Evolutionary conservation across 1,140 invertebrate species (phyloP).

Genomic region (Bombus confusus): DNA sequence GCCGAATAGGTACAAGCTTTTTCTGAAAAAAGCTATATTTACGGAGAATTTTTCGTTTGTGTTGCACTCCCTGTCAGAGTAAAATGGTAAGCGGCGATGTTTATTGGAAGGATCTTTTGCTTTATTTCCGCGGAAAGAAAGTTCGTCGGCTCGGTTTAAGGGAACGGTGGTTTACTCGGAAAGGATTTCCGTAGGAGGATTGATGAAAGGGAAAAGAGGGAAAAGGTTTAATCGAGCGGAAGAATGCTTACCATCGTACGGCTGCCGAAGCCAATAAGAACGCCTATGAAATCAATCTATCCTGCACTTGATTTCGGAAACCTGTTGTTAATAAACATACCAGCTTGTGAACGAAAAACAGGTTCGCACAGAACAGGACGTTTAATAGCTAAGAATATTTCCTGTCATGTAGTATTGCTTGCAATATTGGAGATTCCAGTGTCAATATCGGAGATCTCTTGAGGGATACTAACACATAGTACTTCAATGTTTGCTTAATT

Average conservation of each 20-base stretch:
- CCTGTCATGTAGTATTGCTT: not conserved
- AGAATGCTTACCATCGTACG: conserved; percentile 40
- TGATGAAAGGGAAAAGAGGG: conserved; percentile 63
- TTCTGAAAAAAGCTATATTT: not conserved
- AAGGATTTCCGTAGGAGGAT: conserved; percentile 54
- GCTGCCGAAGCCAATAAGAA: conserved; percentile 44
- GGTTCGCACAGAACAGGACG: not conserved
- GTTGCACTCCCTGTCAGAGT: not conserved
- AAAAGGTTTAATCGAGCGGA: conserved; percentile 74
- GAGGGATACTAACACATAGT: not conserved
- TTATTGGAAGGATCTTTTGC: conserved; percentile 54
- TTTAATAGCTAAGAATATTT: not conserved
- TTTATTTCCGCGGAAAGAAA: conserved; percentile 50
- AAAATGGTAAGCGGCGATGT: conserved; percentile 40
- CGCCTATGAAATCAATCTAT: conserved; percentile 26
- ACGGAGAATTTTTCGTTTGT: not conserved
- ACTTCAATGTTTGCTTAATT: not conserved
- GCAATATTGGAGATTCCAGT: not conserved
- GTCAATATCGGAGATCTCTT: no score
- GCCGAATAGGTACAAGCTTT: not conserved
- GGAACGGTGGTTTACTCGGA: conserved; percentile 41
- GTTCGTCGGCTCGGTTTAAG: conserved; percentile 28
- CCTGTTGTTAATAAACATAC: not conserved
- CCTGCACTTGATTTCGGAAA: conserved; percentile 3
- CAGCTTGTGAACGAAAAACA: not conserved